These are phyloP conservation scores for Dysmachus trigonus DNA, from an alignment of 2,888 invertebrate species.

Conservation along the genomic window DNA sequence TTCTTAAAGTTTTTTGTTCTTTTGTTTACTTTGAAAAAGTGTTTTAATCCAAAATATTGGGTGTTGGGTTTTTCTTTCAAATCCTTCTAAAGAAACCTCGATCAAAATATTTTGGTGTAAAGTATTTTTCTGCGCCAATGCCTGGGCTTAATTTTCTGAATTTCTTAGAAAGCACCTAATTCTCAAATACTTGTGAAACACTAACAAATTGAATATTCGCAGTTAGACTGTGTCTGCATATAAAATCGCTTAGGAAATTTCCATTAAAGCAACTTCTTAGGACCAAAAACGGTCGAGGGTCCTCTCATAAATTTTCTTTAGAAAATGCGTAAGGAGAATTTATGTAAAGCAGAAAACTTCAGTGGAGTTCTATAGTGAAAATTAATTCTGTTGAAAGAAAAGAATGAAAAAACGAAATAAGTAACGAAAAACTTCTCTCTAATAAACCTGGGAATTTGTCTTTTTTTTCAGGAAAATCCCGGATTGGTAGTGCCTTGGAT, in stretches of 20 bases:
- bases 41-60: not conserved
- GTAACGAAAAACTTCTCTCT: not conserved
- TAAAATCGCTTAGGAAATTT: not conserved
- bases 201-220: not conserved
- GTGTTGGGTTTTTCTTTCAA: not conserved
- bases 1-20: too few species aligned
- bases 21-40: not conserved
- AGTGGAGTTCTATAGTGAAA: not conserved
- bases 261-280: not conserved
- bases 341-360: not conserved
- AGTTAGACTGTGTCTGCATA: not conserved
- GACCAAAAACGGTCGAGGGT: not conserved
- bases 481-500: constrained; percentile 81
- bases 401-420: not conserved
- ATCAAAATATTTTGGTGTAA: not conserved
- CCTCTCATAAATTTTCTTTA: not conserved
- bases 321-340: not conserved
- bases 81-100: not conserved
- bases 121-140: not conserved
- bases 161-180: not conserved
- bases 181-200: not conserved
- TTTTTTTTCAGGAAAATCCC: constrained; percentile 73
- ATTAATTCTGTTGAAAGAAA: not conserved
- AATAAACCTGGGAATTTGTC: not conserved
- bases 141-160: not conserved